Base-by-base conservation (phyloP, 2,797 vertebrate species). In the Hemitrygon akajei region DNA sequence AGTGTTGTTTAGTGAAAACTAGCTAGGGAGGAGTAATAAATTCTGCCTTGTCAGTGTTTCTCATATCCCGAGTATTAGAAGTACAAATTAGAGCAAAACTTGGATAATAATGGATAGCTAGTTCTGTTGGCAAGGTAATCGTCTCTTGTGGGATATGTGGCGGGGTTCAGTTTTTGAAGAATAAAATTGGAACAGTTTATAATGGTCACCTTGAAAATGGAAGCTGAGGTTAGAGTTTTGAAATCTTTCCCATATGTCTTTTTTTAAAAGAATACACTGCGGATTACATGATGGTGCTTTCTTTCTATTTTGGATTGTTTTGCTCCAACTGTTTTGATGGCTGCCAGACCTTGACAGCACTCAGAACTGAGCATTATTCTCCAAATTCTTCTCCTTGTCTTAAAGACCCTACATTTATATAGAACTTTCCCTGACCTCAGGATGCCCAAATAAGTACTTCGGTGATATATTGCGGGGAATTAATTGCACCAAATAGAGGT, bases 1-100 rank as follows among this genome's bases (percentile, higher is more conserved):
- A 60, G 25, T 60, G 82, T n/a, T 86, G 82, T 30, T 34, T 66
- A 37, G n/a, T 69, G 22, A 60, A 34, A 89, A 34, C 86, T 89
- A 34, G n/a, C n/a, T 18, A 66, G 60, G 86, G 27, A 34, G n/a
- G n/a, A 30, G 86, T 66, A 66, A 37, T 89, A 69, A 69, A 69
- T 34, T 60, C n/a, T 89, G n/a, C 86, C 86, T 89, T 89, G 86
- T 34, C 63, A 89, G 86, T 22, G 86, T 22, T 89, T n/a, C n/a
- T 34, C n/a, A 25, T 89, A 69, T 89, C 60, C n/a, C 60, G 10
- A 69, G 86, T 66, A 89, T 37, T 63, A 89, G 66, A 22, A 37
- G 66, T 34, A 66, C 60, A 66, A 66, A 87, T 34, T 69, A 66
- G 60, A 66, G 60, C 27, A 89, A 34, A 66, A 34, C n/a, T 22